Base-by-base conservation (phyloP, 2,113 vertebrate species). In the Dendrocopos noguchii region DNA sequence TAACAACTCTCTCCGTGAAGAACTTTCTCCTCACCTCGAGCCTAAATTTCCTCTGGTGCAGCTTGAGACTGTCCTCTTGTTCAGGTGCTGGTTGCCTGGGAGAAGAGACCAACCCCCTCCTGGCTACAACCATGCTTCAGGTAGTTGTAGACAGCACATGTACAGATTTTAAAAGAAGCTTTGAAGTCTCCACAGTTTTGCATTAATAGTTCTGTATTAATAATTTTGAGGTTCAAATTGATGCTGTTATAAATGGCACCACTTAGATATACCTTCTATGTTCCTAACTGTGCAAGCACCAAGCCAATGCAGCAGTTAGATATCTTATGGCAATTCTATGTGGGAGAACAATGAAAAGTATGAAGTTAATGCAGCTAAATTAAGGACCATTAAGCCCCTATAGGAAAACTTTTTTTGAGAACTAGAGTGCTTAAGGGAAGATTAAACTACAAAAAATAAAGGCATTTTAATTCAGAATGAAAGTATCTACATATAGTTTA, bases 291-390 rank as follows among this genome's bases (percentile, higher is more conserved):
- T 86, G 82, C 61, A 89, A 71, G 84, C 87, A 89, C 67, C 36
- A 83, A 83, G 82, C 19, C 93, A 93, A 80, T 53, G 82, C 47
- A 61, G 20, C 64, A 88, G 90, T 88, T 86, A 64, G 68, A 21
- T 88, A 47, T 56, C 67, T 93, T 80, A 76, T 4, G n/a, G 65
- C 64, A 85, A 72, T 81, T 94, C 72, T 74, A 59, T 80, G 80
- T 91, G 76, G 68, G 84, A 87, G 93, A 95, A 87, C 56, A 93
- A 75, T 76, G 82, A 16, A 70, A 90, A 91, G 81, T 83, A 80
- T 70, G 9, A 87, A 80, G 76, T 85, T 95, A 95, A 91, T 95
- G 84, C 56, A 80, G 56, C 46, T 95, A 91, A 93, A 95, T 95
- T 95, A 90, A 91, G 68, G 91, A 80, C 75, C 47, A 94, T 96